Conservation (phyloP, 2,797 vertebrate species). For the Ceryle rudis region DNA sequence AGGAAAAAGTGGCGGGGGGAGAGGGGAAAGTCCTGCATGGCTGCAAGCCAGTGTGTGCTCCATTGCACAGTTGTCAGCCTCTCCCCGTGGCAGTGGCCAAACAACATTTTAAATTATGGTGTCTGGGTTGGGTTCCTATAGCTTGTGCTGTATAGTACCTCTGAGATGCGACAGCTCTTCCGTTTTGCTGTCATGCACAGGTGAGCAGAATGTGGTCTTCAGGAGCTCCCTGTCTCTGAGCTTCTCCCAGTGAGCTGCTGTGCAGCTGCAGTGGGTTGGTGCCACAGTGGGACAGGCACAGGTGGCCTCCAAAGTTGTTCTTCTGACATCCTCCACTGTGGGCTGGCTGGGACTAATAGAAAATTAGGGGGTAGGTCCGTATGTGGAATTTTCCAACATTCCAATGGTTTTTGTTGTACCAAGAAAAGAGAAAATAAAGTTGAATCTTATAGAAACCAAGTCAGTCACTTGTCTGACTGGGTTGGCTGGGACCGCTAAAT, state of each 20-base stretch:
- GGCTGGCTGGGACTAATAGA: neutral
- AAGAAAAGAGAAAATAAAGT: neutral
- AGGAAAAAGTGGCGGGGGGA: neutral
- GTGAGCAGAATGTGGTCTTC: neutral
- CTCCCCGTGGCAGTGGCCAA: neutral
- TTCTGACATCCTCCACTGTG: neutral
- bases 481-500: neutral
- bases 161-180: neutral
- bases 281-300: rapidly evolving
- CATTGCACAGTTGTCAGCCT: neutral
- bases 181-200: rapidly evolving
- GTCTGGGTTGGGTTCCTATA: neutral
- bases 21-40: neutral
- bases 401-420: neutral
- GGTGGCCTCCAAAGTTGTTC: rapidly evolving
- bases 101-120: neutral
- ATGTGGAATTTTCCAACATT: neutral
- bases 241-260: rapidly evolving
- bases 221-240: neutral
- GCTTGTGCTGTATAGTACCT: neutral
- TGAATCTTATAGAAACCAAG: neutral
- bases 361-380: neutral
- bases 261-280: rapidly evolving
- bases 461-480: neutral
- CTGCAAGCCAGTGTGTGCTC: neutral